A percentile compares a stretch with the other conserved stretches of the same genome.
These are phyloP conservation scores for Morbakka virulenta DNA, from an alignment of 30 jellyfish, hydroid and myxozoan species.

Conservation along the genomic window DNA sequence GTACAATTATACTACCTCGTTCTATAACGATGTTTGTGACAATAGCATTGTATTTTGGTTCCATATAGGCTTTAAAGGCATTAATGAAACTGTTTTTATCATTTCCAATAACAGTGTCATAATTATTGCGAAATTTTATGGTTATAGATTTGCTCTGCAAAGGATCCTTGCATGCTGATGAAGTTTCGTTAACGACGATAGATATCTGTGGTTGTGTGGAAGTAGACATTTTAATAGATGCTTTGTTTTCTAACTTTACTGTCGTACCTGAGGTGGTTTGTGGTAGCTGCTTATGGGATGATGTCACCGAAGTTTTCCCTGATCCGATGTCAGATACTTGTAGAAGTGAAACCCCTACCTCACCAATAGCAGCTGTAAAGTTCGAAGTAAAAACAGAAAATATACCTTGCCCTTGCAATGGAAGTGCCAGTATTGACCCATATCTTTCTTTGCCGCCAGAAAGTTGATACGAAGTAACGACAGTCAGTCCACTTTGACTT, in stretches of 20 bases:
- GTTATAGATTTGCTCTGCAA: constrained; percentile 20
- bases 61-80: constrained; percentile 50
- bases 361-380: constrained; percentile 13
- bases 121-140: constrained; percentile 37
- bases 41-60: constrained; percentile 37
- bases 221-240: constrained; percentile 20
- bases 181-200: constrained; percentile 28
- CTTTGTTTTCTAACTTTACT: constrained; percentile 23
- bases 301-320: constrained; percentile 25
- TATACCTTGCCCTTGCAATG: constrained; percentile 8
- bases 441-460: constrained; percentile 12
- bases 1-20: constrained; percentile 75
- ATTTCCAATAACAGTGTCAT: constrained; percentile 44
- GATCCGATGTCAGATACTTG: not conserved
- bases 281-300: constrained; percentile 31
- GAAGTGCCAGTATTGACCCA: constrained; percentile 37
- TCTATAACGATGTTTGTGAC: constrained; percentile 47
- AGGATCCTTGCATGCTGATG: constrained; percentile 57
- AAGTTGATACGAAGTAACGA: constrained; percentile 15
- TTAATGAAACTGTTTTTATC: constrained; percentile 42
- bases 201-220: constrained; percentile 52
- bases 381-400: constrained; percentile 24
- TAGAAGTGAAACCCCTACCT: constrained; percentile 46
- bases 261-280: constrained; percentile 36
- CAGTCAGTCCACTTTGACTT: constrained; percentile 30